Base-by-base conservation (phyloP, 2,113 vertebrate genomes). In the Neodontobutis hainanensis region DNA sequence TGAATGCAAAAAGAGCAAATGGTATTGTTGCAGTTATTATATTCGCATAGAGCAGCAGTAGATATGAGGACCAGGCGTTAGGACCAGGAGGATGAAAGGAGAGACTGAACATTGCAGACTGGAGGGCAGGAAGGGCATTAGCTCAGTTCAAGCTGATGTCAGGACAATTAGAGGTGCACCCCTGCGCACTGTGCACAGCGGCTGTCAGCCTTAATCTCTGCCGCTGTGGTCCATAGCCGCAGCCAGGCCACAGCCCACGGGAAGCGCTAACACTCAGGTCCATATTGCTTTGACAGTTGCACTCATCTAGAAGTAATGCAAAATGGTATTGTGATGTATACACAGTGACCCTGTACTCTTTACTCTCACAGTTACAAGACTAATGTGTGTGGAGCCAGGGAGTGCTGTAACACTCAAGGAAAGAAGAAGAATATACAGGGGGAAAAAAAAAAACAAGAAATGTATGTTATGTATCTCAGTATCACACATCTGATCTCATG, bases 201-300 rank as follows among this genome's bases (percentile, higher is more conserved):
- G 91, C 94, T 94, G 94, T 95, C 95, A 94, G 92, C 93, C 93
- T 92, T 92, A 90, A 95, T 95, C 94, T 95, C 88, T 77, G 83
- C 77, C 76, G 90, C 93, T 91, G 93, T 87, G 90, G 94, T 93
- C 93, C 85, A 90, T 91, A 88, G 86, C 92, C 78, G 75, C 92
- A 92, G 91, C 19, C 19, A 27, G 84, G 94, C 90, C 87, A 85
- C 92, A 89, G 94, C 93, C 94, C 95, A 92, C 90, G 92, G 95
- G 94, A 95, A 95, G 94, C 93, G 84, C 92, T 90, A 89, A 92
- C 94, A 92, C 93, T 89, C 93, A 89, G 90, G 90, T 77, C 94
- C 93, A 92, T 94, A 96, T 96, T 96, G 95, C 96, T 96, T 96
- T 96, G 95, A 98, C 95, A 98, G 95, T 93, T 95, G 94, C 94